Evolutionary conservation across 2,888 invertebrate genomes (phyloP), one percentile per base, ranked within the genome.

Genomic region (Drosophila koepferae): DNA sequence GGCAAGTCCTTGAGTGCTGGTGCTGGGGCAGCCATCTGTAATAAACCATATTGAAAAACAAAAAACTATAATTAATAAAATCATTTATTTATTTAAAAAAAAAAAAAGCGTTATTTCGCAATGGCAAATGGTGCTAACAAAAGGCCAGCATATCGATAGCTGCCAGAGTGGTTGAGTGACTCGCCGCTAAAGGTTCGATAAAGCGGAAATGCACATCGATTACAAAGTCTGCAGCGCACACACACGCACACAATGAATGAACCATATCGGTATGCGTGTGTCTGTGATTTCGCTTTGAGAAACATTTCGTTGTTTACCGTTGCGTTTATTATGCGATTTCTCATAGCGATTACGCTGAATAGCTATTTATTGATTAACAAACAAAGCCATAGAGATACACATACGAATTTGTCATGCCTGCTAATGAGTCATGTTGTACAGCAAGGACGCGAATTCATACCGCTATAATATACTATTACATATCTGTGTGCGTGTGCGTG

Each of bases 1-100:
- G 98, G 98, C 90, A 98, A 95, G 94, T 98, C 97, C 94, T 98
- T 97, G 82, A 98, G 95, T 92, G 96, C 95, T 93, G 97, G 94
- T 95, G 95, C 89, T 81, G 83, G 82, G 77, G 83, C 56, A 56
- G 92, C 92, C 93, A 93, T 93, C 81, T 83, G 31, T 3, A 53
- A 40, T 14, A 7, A 43, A 20, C 12, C 0, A 38, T 16, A 6
- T 40, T 40, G 6, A 14, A 9, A 28, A 34, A 0, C 36, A 28
- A 46, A 34, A 10, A n/a, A 46, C 34, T 28, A 1, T 1, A 46
- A 38, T 2, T 44, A 40, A 48, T 34, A 1, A 40, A 3, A 16
- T 40, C 23, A n/a, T 54, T 54, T 40, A 31, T 18, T 23, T 20
- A 31, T 18, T 18, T 23, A 28, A 28, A 28, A 28, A 28, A 28